Evolutionary conservation across 2,797 vertebrate genomes (phyloP), one percentile per base, ranked within the genome.

Genomic region (Dendrocincla tyrannina): DNA sequence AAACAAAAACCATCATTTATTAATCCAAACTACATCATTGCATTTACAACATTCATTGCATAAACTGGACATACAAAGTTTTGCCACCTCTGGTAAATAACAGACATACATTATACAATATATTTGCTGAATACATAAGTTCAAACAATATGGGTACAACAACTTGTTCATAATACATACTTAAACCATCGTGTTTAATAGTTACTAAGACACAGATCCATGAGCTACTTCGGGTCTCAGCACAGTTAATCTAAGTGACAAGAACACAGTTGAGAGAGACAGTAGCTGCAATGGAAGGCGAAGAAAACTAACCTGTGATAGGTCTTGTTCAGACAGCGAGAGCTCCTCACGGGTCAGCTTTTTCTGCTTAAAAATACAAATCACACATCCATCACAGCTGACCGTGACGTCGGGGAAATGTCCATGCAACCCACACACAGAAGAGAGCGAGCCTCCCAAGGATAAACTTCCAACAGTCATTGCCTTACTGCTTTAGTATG

Each of bases 1-100:
- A 98, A 98, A 98, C 96, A 97, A 98, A 98, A 94, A 97, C 97
- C 96, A 97, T 97, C 97, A 91, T 98, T 98, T 98, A 98, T 98
- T 98, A 98, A 98, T 97, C 99, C 98, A 88, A 98, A 99, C 98
- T 98, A 99, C 98, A 89, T 98, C 98, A 98, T 98, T 83, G 98
- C 98, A 98, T 97, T 97, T 98, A 99, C 98, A 98, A 98, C 98
- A 98, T 98, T 98, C 98, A 99, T 97, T 84, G 97, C 97, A 98
- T 98, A 98, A 98, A 98, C 98, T 96, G 97, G 97, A 98, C 98
- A 98, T 97, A 99, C 97, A 97, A 97, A 98, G 98, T 98, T 95
- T 97, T 88, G 98, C 98, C 98, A 98, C 98, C 98, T 98, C 98
- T 88, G 98, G 98, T 97, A 96, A 96, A 96, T 96, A 97, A 98